Base-by-base conservation (phyloP, 1,140 invertebrate genomes). In the Drosophila punjabiensis region DNA sequence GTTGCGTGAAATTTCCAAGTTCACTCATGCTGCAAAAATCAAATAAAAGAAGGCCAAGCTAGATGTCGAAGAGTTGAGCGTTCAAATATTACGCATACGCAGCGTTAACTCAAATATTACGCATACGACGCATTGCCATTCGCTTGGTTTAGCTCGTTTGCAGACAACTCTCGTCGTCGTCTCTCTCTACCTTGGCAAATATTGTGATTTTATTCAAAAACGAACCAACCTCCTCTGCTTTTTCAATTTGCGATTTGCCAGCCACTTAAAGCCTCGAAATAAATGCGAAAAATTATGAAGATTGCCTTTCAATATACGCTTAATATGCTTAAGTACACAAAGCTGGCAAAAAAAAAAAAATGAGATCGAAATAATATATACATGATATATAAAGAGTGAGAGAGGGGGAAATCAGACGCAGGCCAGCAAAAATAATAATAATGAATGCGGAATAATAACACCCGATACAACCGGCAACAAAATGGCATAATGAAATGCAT, bases 291-390 rank as follows among this genome's bases (percentile, higher is more conserved):
- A 79, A 45, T 63, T 78, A 79, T 79, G 37, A 43, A 56, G 50
- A 78, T 70, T 68, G 50, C 55, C 48, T 69, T 65, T 56, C 37
- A 69, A 71, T 69, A 67, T 61, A 4, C 63, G 60, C 67, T 83
- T 88, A 83, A 80, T 83, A 74, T 77, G 76, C 70, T 80, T 74
- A 83, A 87, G 84, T 74, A 77, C 68, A 83, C 64, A 83, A 63
- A 63, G 66, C 48, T 43, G 59, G 20, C 10, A 39, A 67, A 47
- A 24, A 58, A 50, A 39, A 67, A 47, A 24, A 58, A 50, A 50
- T 50, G 48, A 50, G 14, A 50, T 50, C 2, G 48, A 50, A 50
- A 50, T 10, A 28, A 9, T 9, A 9, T 13, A 37, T 13, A n/a
- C n/a, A n/a, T n/a, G n/a, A n/a, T n/a, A n/a, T n/a, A n/a, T n/a